phyloP scores from a whole-genome alignment of 2,888 invertebrate species.

The Lepidonotus clava region DNA sequence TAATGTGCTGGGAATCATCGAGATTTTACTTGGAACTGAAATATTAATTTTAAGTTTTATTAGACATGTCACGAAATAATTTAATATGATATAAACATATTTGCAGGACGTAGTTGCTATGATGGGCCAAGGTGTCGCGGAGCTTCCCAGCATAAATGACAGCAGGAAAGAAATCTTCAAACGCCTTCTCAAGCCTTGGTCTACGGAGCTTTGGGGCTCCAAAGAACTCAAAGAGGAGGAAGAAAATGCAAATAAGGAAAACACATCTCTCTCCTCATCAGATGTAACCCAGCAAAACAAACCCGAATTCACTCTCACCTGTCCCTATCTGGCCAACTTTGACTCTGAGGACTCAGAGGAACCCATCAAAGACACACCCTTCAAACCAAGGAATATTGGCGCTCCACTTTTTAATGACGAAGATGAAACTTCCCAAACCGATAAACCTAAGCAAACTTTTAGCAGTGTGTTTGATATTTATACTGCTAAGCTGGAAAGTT shows the following conservation, averaged over 20 bases:
- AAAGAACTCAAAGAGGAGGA: conserved; percentile 15
- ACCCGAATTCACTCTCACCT: background rate
- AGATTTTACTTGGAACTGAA: too few species aligned
- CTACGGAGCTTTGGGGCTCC: background rate
- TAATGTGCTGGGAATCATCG: too few species aligned
- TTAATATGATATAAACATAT: background rate
- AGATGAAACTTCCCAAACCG: background rate
- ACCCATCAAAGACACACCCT: background rate
- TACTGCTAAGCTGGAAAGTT: background rate
- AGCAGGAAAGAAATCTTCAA: background rate
- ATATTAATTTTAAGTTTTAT: too few species aligned
- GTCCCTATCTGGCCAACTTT: conserved; percentile 5
- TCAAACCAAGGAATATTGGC: background rate
- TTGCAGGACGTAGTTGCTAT: conserved; percentile 7
- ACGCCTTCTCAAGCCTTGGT: conserved; percentile 8
- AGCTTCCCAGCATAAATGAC: background rate
- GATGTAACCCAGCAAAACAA: background rate
- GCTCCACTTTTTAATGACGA: background rate
- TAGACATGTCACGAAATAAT: background rate
- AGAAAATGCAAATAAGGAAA: background rate
- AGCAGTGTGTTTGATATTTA: background rate
- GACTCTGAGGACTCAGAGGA: background rate
- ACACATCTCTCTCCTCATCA: background rate
- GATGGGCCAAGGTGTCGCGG: background rate
- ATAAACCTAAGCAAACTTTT: background rate